Percentiles rank a stretch among this genome's conserved stretches.
Conservation (phyloP, 35 echinoderm and acorn worm genomes). For the Hemicentrotus pulcherrimus region DNA sequence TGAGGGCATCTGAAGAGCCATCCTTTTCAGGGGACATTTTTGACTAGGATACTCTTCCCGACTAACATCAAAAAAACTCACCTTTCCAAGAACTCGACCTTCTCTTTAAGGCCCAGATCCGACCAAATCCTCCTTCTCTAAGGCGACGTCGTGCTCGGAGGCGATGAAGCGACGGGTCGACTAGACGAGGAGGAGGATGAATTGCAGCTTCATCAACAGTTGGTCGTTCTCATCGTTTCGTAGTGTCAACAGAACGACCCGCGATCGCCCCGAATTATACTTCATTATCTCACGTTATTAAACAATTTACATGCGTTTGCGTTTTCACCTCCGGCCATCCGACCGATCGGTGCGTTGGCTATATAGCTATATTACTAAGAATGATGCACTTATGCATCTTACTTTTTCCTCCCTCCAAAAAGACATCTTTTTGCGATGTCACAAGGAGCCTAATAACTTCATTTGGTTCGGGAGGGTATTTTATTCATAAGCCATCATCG, state of each 20-base stretch:
- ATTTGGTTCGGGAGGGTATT: neutral
- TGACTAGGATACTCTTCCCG: no score
- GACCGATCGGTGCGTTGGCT: neutral
- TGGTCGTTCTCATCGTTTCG: neutral
- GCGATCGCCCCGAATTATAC: neutral
- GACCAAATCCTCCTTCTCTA: neutral
- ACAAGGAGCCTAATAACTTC: neutral
- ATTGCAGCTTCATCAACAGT: neutral
- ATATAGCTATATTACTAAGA: neutral
- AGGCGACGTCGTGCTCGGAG: neutral
- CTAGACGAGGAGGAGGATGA: neutral
- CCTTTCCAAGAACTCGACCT: no score
- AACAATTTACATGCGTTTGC: slow-evolving; percentile 9
- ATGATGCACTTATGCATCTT: neutral
- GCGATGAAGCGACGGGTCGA: neutral
- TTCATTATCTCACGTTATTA: slow-evolving; percentile 30
- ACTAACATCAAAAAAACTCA: no score
- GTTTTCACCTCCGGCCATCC: neutral
- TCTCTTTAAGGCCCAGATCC: no score
- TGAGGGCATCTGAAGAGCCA: no score
- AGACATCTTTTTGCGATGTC: no score
- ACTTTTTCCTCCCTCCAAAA: neutral
- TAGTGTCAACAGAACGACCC: neutral
- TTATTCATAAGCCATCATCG: neutral
- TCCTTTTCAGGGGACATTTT: no score